These are phyloP conservation scores for Paramisgurnus dabryanus DNA, from an alignment of 2,113 vertebrate species.

Conservation along the genomic window DNA sequence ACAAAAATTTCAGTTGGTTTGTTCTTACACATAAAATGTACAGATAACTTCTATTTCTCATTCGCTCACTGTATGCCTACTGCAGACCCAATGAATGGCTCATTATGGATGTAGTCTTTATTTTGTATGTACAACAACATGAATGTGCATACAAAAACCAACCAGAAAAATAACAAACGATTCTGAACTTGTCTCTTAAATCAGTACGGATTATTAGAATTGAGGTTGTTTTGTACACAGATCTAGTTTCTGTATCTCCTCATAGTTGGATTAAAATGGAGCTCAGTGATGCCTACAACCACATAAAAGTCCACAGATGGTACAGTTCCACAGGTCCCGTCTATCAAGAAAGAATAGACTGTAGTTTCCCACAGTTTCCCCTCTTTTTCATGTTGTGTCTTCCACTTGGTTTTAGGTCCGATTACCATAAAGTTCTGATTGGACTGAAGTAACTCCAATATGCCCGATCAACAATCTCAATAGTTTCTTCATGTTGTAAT, in stretches of 20 bases:
- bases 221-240: slow-evolving; percentile 40
- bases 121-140: slow-evolving; percentile 56
- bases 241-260: slow-evolving; percentile 11
- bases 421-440: background rate
- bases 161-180: slow-evolving; percentile 58
- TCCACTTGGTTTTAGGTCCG: slow-evolving; percentile 26
- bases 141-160: slow-evolving; percentile 71
- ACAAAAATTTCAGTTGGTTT: slow-evolving; percentile 78
- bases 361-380: background rate
- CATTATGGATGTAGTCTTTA: slow-evolving; percentile 48
- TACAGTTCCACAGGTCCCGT: slow-evolving; percentile 24
- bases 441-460: slow-evolving; percentile 31
- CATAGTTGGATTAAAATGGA: slow-evolving; percentile 25
- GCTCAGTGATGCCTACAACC: slow-evolving; percentile 21
- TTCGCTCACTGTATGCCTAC: slow-evolving; percentile 58
- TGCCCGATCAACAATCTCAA: slow-evolving; percentile 17
- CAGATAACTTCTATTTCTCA: slow-evolving; percentile 67
- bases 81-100: slow-evolving; percentile 44
- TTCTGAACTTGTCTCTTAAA: slow-evolving; percentile 13
- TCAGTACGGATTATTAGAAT: slow-evolving; percentile 22
- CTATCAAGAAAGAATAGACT: background rate
- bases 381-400: slow-evolving; percentile 15
- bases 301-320: slow-evolving; percentile 31
- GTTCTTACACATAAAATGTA: slow-evolving; percentile 78
- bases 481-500: slow-evolving; percentile 32